These are phyloP conservation scores for Cryptoblepharus egeriae DNA, from an alignment of 2,797 vertebrate genomes.

Conservation along the genomic window DNA sequence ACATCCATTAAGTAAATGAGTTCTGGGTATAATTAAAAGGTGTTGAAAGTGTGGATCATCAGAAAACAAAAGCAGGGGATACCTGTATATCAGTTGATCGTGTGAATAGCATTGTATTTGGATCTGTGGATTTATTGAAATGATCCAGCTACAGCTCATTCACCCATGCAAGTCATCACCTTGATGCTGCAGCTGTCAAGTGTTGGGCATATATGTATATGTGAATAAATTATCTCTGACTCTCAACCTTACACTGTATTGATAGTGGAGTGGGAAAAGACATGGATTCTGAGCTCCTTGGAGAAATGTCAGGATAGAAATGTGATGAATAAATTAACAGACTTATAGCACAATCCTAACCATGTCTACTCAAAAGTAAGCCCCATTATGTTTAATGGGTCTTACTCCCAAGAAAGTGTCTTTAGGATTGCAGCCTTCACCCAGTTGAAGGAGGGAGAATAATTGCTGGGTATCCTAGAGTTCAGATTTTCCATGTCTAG, in stretches of 20 bases:
- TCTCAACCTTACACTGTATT: neutral
- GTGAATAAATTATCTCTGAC: neutral
- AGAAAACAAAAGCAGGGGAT: too few species aligned
- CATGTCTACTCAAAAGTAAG: too few species aligned
- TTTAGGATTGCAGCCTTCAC: too few species aligned
- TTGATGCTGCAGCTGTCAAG: neutral
- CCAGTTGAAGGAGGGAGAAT: neutral
- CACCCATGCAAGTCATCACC: neutral
- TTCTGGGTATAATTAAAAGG: too few species aligned
- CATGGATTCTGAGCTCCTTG: too few species aligned
- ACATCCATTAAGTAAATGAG: too few species aligned
- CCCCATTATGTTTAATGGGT: too few species aligned
- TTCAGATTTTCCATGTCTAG: conserved; percentile 22
- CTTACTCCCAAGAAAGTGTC: too few species aligned
- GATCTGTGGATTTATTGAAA: neutral
- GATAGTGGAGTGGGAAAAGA: neutral
- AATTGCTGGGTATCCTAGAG: conserved; percentile 22
- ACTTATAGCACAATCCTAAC: too few species aligned
- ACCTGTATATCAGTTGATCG: too few species aligned
- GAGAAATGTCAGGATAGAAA: neutral
- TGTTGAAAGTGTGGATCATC: too few species aligned
- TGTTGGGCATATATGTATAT: neutral
- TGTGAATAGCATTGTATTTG: neutral
- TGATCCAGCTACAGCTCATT: neutral
- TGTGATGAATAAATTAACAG: neutral